Percentiles rank a stretch among this genome's conserved stretches.
Evolutionary conservation across 2,888 invertebrate species (phyloP).

Genomic region (Oxystoma pomonae): DNA sequence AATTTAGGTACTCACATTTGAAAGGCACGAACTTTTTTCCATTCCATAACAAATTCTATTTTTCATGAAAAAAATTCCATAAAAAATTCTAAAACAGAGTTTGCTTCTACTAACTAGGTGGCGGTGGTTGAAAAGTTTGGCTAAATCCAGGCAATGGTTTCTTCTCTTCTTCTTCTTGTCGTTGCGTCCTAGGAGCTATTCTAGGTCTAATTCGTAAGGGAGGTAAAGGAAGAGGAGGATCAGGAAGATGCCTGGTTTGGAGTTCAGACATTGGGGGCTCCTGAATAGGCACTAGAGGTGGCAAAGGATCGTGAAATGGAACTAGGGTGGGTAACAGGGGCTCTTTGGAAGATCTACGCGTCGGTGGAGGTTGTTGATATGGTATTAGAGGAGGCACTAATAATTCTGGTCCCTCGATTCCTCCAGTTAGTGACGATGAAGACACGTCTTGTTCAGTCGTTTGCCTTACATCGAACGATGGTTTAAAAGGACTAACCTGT

Average conservation of each 20-base stretch:
- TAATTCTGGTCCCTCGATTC: not conserved
- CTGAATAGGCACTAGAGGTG: not conserved
- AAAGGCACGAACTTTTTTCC: no score
- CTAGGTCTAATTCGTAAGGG: not conserved
- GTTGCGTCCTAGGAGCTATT: conserved; percentile 3
- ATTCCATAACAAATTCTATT: no score
- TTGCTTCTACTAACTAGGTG: conserved; percentile 22
- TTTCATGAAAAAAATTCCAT: no score
- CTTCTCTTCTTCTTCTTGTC: conserved; percentile 41
- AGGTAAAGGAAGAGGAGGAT: not conserved
- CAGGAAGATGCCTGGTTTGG: not conserved
- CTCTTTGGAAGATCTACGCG: not conserved
- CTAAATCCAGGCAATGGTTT: conserved; percentile 49
- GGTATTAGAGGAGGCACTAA: not conserved
- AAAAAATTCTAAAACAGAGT: no score
- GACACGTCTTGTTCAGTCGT: not conserved
- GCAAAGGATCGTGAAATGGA: not conserved
- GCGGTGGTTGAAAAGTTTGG: conserved; percentile 49
- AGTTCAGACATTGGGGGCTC: no score
- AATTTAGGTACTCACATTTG: no score
- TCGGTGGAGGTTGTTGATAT: not conserved
- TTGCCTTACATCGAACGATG: not conserved
- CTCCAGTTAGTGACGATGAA: not conserved
- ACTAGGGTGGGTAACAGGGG: not conserved
- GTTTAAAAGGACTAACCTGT: no score